Base-by-base conservation (phyloP, 2,797 vertebrate genomes). In the Selene dorsalis region DNA sequence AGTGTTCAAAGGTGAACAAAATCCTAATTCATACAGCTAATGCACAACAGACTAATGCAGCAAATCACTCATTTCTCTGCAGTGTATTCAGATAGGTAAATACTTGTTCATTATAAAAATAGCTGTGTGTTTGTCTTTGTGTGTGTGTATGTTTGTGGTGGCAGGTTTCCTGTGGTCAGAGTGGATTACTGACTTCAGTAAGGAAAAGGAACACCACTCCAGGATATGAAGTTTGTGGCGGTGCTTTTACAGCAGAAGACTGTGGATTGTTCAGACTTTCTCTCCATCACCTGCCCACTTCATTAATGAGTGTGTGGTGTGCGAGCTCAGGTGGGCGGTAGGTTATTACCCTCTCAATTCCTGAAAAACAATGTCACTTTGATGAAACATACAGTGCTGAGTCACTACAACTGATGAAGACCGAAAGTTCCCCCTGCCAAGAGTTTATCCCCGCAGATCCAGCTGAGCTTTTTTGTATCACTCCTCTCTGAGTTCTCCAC, bases 121-220 rank as follows among this genome's bases (percentile, higher is more conserved):
- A 82, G 45, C 39, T 84, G 52, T 79, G 5, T 85, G 32, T 79
- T 20, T 50, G 17, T 83, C 18, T 73, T 13, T 79, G 26, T 65
- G 38, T 80, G 1, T 86, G 56, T 73, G 71, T 90, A 4, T 90
- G 75, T 87, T 71, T 91, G 89, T 63, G 82, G 69, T 89, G 79
- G 89, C 91, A 92, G 93, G 91, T 88, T 90, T 93, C 88, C 92
- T 93, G 90, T 91, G 93, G 93, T 88, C 91, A 72, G 88, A 88
- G 85, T 91, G 91, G 93, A 93, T 92, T 78, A 93, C 90, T 90
- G 88, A 92, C 92, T 91, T 91, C 74, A 87, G 86, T 84, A 56
- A 83, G 87, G 77, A 91, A 84, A 87, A 89, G 84, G 69, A 88
- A 61, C 85, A 74, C 80, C 86, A 80, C 78, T 80, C 69, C 84